A percentile compares a stretch with the other conserved stretches of the same genome.
Conservation (phyloP, 2,797 vertebrate species). For the Triplophysa yarkandensis region DNA sequence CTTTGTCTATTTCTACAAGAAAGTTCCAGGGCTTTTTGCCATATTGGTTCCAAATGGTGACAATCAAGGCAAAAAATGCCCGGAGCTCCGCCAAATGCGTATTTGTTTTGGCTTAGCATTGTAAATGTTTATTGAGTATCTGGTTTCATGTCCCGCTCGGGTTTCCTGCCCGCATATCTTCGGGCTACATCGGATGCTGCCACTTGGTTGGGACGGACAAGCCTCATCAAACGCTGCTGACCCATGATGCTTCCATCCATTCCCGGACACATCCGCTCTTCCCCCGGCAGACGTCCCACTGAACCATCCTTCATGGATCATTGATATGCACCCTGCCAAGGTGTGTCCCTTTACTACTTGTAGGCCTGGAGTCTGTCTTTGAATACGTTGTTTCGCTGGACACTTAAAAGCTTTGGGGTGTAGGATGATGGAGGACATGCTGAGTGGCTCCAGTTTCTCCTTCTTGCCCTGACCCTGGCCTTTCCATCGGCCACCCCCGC, state of each 20-base stretch:
- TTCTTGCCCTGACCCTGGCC: constrained; percentile 52
- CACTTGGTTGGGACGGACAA: constrained; percentile 61
- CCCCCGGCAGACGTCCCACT: constrained; percentile 41
- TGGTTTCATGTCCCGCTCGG: constrained; percentile 63
- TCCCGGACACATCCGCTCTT: constrained; percentile 43
- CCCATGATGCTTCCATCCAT: constrained; percentile 66
- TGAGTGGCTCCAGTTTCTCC: constrained; percentile 53
- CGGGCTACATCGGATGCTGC: constrained; percentile 58
- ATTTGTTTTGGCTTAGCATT: constrained; percentile 61
- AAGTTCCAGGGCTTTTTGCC: constrained; percentile 38
- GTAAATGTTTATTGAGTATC: constrained; percentile 71
- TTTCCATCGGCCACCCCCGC: constrained; percentile 51
- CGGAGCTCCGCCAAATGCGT: constrained; percentile 42
- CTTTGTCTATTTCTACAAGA: constrained; percentile 50
- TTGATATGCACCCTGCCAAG: constrained; percentile 46
- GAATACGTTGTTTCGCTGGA: constrained; percentile 29
- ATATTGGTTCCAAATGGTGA: constrained; percentile 63
- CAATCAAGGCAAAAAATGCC: constrained; percentile 60
- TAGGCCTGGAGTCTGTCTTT: constrained; percentile 21
- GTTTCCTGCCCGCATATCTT: constrained; percentile 65
- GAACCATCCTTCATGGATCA: constrained; percentile 47
- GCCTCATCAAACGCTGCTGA: constrained; percentile 63
- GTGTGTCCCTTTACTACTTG: constrained; percentile 44
- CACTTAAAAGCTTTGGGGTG: constrained; percentile 33
- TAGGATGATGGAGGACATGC: constrained; percentile 42